Evolutionary conservation across 2,113 vertebrate species (phyloP), one percentile per base, ranked within the genome.

Genomic region (Brachypteracias leptosomus): DNA sequence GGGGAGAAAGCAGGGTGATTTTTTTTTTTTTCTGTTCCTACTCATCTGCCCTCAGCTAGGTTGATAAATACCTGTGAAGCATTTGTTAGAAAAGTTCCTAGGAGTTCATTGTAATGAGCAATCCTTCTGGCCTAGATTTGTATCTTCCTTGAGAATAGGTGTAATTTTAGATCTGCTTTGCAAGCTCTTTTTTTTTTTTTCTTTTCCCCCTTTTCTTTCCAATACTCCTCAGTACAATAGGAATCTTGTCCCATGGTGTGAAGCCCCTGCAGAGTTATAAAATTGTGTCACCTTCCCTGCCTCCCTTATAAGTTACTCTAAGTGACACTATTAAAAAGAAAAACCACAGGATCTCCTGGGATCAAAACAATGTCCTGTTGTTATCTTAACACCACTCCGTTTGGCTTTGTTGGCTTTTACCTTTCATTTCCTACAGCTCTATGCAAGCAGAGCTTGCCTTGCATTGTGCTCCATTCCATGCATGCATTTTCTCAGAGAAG

Each of bases 121-220:
- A 97, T 90, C 95, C 97, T 98, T 95, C 74, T 98, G 98, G 97
- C 97, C 97, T 97, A 98, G 96, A 97, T 98, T 97, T 97, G 96
- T 96, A 94, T 97, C 97, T 98, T 98, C 95, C 98, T 97, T 97
- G 98, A 98, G 97, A 98, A 98, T 96, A 98, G 95, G 89, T 96
- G 95, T 97, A 97, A 98, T 98, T 98, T 98, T 97, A 97, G 85
- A 98, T 93, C 94, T 98, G 95, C 96, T 97, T 97, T 96, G 95
- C 96, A 95, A 95, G 95, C 88, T 88, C 80, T 90, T 96, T 94
- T 77, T 74, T 91, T 71, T 85, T 17, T 74, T 84, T 16, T 17
- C 59, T 61, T 82, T 91, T 2, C 81, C 87, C 93, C 85, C 76
- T 91, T 88, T 96, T 95, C 93, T 94, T 96, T 91, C 54, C 88